Evolutionary conservation across 1,140 invertebrate genomes (phyloP), one percentile per base, ranked within the genome.

Genomic region (Patella vulgata): DNA sequence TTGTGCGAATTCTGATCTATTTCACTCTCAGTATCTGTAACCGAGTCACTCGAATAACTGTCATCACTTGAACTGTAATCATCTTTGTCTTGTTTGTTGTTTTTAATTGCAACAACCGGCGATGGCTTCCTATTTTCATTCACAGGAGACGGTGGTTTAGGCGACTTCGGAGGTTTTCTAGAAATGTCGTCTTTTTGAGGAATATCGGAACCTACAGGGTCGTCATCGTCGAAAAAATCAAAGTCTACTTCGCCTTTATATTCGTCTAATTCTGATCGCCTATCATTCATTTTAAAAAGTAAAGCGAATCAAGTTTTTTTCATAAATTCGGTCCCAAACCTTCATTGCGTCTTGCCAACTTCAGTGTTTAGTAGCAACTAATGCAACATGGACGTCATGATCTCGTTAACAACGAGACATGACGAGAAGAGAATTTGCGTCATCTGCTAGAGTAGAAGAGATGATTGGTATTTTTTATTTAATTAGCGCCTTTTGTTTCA

Each of bases 221-320:
- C 12, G 6, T 54, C 17, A 43, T 54, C 50, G 5, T 73, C 74
- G 58, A 78, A 78, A 46, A 78, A 78, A 58, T 77, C 71, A 64
- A 74, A 78, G 53, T 78, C 76, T 21, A 77, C 71, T 19, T 66
- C 54, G 19, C 48, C 60, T 58, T 21, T 50, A 19, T 54, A 43
- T 60, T 62, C 52, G 14, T 42, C 53, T 43, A 39, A 31, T 40
- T 55, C 40, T n/a, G 39, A 3, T 30, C 28, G 27, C 42, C 33
- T 57, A 57, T 57, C 30, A 36, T 31, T 28, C 31, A 52, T 36
- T 14, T n/a, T 52, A n/a, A 28, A 52, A 28, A 52, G 50, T 21
- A 52, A 50, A 17, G 27, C n/a, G 42, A 17, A n/a, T 43, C 23
- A 2, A 21, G n/a, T 25, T 14, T 2, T 14, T 27, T 50, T n/a